These are phyloP conservation scores for Tragelaphus strepsiceros DNA, from an alignment of 2,113 vertebrate species.

Conservation along the genomic window DNA sequence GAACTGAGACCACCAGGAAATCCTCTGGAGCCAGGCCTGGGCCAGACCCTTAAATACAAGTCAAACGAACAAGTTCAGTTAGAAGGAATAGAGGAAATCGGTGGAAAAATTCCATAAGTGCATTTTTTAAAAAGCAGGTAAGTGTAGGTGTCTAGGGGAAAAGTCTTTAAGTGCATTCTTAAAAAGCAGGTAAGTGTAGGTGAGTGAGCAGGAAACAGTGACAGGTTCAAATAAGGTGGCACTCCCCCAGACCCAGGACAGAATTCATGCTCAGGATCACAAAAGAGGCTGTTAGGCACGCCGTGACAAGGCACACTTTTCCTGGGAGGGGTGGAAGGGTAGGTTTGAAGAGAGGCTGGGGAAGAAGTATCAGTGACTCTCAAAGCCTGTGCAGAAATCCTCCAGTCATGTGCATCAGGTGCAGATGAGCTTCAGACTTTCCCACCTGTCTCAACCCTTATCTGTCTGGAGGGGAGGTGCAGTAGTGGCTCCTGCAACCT, in stretches of 20 bases:
- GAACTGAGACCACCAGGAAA: neutral
- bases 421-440: neutral
- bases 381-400: neutral
- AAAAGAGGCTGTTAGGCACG: neutral
- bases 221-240: conserved; percentile 37
- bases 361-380: neutral
- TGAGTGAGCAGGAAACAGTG: neutral
- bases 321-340: neutral
- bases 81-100: neutral
- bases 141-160: neutral
- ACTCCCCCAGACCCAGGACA: neutral
- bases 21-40: neutral
- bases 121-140: neutral
- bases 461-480: neutral
- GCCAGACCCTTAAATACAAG: neutral
- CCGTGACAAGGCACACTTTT: neutral
- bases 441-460: neutral
- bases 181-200: neutral
- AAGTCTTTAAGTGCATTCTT: neutral
- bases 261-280: neutral
- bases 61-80: neutral
- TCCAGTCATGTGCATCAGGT: neutral
- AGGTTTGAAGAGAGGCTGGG: neutral
- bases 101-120: neutral
- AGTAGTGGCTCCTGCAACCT: accelerated